A percentile compares a stretch with the other conserved stretches of the same genome.
phyloP scores from a whole-genome alignment of 2,888 invertebrate species.

The Oscheius sp. region DNA sequence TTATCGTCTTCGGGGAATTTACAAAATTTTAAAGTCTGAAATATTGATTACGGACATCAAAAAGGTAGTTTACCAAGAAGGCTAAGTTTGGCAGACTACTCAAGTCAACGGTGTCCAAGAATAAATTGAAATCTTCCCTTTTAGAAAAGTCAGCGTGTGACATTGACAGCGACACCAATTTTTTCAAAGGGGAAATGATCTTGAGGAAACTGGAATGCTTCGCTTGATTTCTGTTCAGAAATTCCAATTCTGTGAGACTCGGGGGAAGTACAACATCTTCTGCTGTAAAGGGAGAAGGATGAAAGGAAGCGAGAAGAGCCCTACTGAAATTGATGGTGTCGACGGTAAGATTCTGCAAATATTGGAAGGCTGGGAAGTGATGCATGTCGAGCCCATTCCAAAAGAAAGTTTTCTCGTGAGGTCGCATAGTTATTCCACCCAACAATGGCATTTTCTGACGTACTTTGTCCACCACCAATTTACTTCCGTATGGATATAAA shows the following conservation, averaged over 20 bases:
- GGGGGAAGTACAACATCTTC: slow-evolving; percentile 1
- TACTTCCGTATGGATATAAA: slow-evolving; percentile 27
- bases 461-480: slow-evolving; percentile 4
- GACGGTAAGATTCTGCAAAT: not conserved
- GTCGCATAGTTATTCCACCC: slow-evolving; percentile 15
- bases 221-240: not conserved
- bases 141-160: slow-evolving; percentile 16
- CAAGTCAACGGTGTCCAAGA: slow-evolving; percentile 13
- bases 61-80: not conserved
- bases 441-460: not conserved
- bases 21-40: slow-evolving; percentile 24
- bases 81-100: not conserved
- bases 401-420: slow-evolving; percentile 20
- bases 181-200: slow-evolving; percentile 6
- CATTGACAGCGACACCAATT: slow-evolving; percentile 16
- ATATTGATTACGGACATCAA: not conserved
- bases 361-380: slow-evolving; percentile 6
- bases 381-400: slow-evolving; percentile 10
- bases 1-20: slow-evolving; percentile 12
- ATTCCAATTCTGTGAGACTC: slow-evolving; percentile 15
- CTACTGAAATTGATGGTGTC: slow-evolving; percentile 9
- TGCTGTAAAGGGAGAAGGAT: not conserved
- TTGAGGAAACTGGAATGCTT: slow-evolving; percentile 4
- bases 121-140: not conserved
- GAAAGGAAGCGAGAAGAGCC: not conserved